A percentile compares a stretch with the other conserved stretches of the same genome.
These are phyloP conservation scores for Trichoplusia ni DNA, from an alignment of 1,140 invertebrate genomes.

Conservation along the genomic window DNA sequence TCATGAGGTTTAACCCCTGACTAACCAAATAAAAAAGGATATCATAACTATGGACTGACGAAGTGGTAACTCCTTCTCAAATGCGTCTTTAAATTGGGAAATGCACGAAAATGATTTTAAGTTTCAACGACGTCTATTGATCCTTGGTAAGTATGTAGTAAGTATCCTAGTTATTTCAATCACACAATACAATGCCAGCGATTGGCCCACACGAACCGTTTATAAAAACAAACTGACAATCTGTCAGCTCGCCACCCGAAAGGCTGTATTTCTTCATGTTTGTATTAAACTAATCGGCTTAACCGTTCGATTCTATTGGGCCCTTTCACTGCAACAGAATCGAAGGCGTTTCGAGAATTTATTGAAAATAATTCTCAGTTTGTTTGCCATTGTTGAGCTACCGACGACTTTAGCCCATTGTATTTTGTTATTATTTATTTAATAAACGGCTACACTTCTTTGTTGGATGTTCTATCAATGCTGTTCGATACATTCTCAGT, in stretches of 20 bases:
- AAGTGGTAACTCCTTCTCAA: too few species aligned
- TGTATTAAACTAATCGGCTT: conserved; percentile 76
- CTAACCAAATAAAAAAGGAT: too few species aligned
- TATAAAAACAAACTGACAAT: conserved; percentile 47
- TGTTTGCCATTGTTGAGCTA: conserved; percentile 73
- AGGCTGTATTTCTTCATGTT: conserved; percentile 64
- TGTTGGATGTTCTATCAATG: conserved; percentile 65
- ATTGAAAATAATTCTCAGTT: conserved; percentile 79
- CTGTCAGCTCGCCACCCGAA: conserved; percentile 54
- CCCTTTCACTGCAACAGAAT: conserved; percentile 51
- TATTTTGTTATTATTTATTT: conserved; percentile 76
- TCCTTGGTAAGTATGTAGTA: too few species aligned
- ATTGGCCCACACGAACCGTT: conserved; percentile 21
- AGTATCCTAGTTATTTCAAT: conserved; percentile 5
- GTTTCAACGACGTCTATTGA: too few species aligned
- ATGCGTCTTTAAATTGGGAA: too few species aligned
- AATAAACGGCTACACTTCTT: conserved; percentile 70
- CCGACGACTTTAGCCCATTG: conserved; percentile 63
- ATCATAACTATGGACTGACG: too few species aligned
- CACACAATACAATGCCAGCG: background rate
- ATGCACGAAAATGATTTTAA: too few species aligned
- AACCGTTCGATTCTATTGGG: conserved; percentile 60
- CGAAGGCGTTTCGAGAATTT: conserved; percentile 76
- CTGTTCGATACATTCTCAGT: conserved; percentile 45
- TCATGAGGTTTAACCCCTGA: too few species aligned